Percentiles rank a stretch among this genome's conserved stretches.
Evolutionary conservation across 2,888 invertebrate species (phyloP).

Genomic region (Fragum fragum): DNA sequence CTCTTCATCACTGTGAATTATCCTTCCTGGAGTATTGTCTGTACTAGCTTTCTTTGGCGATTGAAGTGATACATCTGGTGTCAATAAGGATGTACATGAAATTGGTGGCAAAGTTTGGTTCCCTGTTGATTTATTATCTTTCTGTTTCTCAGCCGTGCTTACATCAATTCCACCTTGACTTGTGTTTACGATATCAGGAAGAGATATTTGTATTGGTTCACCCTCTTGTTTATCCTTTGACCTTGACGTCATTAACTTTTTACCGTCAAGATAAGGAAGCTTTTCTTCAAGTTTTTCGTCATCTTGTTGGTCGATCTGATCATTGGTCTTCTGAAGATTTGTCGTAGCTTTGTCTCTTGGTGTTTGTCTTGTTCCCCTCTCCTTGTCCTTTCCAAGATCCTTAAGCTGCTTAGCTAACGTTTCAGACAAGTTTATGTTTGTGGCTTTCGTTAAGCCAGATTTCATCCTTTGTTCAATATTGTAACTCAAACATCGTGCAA

Average conservation of each 20-base stretch:
- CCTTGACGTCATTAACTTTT: neutral
- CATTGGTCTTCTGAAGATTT: neutral
- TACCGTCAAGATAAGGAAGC: neutral
- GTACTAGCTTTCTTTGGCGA: neutral
- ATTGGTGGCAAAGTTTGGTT: conserved; percentile 34
- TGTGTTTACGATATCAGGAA: neutral
- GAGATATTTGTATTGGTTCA: neutral
- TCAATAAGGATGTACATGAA: conserved; percentile 27
- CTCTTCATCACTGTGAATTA: conserved; percentile 5
- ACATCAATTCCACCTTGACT: neutral
- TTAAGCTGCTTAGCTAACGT: conserved; percentile 45
- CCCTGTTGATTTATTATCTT: neutral
- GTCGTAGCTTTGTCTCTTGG: too few relatives aligned
- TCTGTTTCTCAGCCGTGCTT: neutral
- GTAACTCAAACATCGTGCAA: conserved; percentile 43
- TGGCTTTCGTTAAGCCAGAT: conserved; percentile 9
- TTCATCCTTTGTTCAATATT: conserved; percentile 38
- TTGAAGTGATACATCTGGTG: neutral
- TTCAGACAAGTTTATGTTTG: conserved; percentile 50
- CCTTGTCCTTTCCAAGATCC: conserved; percentile 34
- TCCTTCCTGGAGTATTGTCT: neutral
- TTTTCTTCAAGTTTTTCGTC: neutral
- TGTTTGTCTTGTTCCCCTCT: neutral
- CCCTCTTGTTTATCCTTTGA: neutral
- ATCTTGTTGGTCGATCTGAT: neutral